Percentiles rank a stretch among this genome's conserved stretches.
phyloP scores from a whole-genome alignment of 2,113 vertebrate genomes.

The Cheilinus undulatus region DNA sequence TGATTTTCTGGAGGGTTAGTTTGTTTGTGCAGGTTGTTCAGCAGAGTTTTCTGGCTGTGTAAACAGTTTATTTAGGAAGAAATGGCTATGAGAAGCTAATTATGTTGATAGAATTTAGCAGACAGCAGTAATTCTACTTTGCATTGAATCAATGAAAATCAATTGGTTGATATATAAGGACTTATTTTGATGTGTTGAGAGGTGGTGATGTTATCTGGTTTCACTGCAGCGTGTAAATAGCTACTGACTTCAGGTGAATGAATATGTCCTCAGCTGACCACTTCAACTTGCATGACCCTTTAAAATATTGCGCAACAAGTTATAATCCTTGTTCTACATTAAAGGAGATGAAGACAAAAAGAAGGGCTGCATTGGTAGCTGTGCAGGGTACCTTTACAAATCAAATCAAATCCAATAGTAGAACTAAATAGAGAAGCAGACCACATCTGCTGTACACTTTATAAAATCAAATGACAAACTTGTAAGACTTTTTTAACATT shows the following conservation, averaged over 20 bases:
- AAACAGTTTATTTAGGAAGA: background rate
- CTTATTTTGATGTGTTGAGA: background rate
- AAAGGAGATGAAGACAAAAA: too few relatives aligned
- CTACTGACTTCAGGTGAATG: background rate
- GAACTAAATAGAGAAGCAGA: too few relatives aligned
- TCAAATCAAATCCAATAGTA: too few relatives aligned
- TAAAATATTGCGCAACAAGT: too few relatives aligned
- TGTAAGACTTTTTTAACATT: too few relatives aligned
- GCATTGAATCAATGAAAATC: background rate
- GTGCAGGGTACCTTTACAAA: too few relatives aligned
- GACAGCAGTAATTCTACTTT: background rate
- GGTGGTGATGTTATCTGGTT: background rate
- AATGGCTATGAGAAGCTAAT: background rate
- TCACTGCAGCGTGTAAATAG: background rate
- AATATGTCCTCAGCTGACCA: background rate
- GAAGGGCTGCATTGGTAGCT: too few relatives aligned
- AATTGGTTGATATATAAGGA: background rate
- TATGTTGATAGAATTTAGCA: too few relatives aligned
- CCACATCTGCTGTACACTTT: too few relatives aligned
- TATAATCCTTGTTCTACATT: too few relatives aligned
- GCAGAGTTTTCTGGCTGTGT: background rate
- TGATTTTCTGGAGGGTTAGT: slow-evolving; percentile 9
- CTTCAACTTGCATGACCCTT: background rate
- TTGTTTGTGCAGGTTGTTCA: background rate
- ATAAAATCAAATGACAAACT: too few relatives aligned